Base-by-base conservation (phyloP, 2,113 vertebrate species). In the Toxostoma redivivum region DNA sequence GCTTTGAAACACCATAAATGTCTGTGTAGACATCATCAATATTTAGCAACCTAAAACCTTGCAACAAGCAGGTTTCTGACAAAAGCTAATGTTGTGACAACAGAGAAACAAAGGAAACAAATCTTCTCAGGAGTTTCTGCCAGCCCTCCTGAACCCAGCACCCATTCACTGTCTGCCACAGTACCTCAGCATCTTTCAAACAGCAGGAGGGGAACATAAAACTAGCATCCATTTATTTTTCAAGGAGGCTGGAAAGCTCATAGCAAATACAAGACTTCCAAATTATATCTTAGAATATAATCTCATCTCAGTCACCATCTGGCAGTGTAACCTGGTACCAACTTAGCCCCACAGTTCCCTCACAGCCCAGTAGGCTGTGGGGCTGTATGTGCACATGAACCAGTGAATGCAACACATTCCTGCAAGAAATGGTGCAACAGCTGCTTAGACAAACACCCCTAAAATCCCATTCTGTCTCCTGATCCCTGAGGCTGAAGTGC, bases 41-140 rank as follows among this genome's bases (percentile, higher is more conserved):
- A 94, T 96, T 97, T 88, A 97, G 74, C 78, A 93, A 62, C 54
- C 30, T 50, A 78, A 92, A 92, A 91, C 50, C 51, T 84, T 1
- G 18, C 71, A 97, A 95, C 71, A 95, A 89, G 83, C 80, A 92
- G 24, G 18, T 90, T 87, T 94, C 40, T 89, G 65, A 92, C 73
- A 85, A 71, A 81, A 88, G 25, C 27, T 61, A 53, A 83, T 81
- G 64, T 88, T 91, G 62, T 66, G 65, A 86, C 58, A 88, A 84
- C 3, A 0, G 37, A 89, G 61, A 88, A 95, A 91, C 71, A 96
- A 90, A 86, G 48, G 60, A 69, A 83, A 17, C 30, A 93, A 91
- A 94, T 89, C 56, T 83, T 65, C 37, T 56, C 14, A 3, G 28
- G 38, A 47, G 57, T 45, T 60, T 70, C 23, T 72, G 38, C 44